Evolutionary conservation across 1,140 invertebrate genomes (phyloP), one percentile per base, ranked within the genome.

Genomic region (Hydropsyche tenuis): DNA sequence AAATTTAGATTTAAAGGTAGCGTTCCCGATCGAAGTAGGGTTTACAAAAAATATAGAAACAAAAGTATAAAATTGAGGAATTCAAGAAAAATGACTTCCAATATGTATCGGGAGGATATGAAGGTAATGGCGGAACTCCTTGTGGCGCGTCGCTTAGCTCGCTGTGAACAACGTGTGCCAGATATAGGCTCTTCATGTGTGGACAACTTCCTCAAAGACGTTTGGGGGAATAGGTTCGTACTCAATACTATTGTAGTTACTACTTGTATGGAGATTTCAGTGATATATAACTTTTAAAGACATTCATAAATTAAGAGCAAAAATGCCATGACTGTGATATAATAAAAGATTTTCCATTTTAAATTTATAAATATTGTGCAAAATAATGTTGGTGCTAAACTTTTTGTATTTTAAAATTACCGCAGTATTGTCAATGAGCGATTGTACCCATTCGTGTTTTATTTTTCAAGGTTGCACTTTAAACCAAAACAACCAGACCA

Each of bases 391-490:
- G 5, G 20, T 16, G 20, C 3, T 51, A 51, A 5, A 51, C 48
- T n/a, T 5, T 51, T 51, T 51, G 14, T 5, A 51, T 51, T 22
- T 5, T 51, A 51, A 37, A 37, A 37, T 37, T 37, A 37, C 30
- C 30, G 30, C 30, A 37, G 30, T 37, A 4, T 37, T 37, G 30
- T 37, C 30, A 37, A 37, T 37, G 30, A 37, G 30, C 30, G 9
- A 37, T 37, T 37, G 30, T 37, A 37, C 14, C 46, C 4, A n/a
- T 48, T 48, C 46, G 46, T 48, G 46, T 48, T 63, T 78, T 69
- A 75, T 72, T 69, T 16, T 80, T 81, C 14, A 69, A 90, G 90
- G 90, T 85, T 92, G 82, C 92, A 93, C 81, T 93, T 92, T 82
- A 88, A 90, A 78, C 91, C 91, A 72, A 92, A 92, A 85, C 91